Base-by-base conservation (phyloP, 1,140 invertebrate genomes). In the Agraylea sexmaculata region DNA sequence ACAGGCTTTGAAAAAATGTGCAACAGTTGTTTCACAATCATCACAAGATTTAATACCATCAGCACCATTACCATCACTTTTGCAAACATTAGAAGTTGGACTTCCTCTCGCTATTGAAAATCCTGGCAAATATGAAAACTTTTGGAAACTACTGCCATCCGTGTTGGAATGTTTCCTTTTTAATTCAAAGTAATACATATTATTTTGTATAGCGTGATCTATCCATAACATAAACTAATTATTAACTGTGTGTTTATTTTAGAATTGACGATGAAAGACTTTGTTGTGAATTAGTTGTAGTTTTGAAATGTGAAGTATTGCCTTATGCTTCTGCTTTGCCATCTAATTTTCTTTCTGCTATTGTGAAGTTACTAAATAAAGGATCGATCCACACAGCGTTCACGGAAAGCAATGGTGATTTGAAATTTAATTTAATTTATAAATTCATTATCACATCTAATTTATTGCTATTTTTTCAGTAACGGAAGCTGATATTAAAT, bases 331-430 rank as follows among this genome's bases (percentile, higher is more conserved):
- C 71, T 50, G 69, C 73, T 41, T 75, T 91, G 55, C 88, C 89
- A 13, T 77, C 81, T 57, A 80, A 87, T 46, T 93, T 93, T 60
- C 79, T 93, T 42, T 71, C 87, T 48, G 74, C 81, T 56, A 76
- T 92, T 30, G 87, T 97, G 40, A 79, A 87, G 51, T 72, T 97
- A 25, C 70, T 97, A 15, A 94, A 95, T 59, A 82, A 83, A 54
- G 93, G 91, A 1, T 93, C 92, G 10, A 89, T 95, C 55, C 87
- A 94, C 66, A 84, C 84, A n/a, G 80, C 84, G 1, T 80, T 84
- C 2, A 75, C 74, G 32, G 58, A 60, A 12, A 74, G 71, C 57
- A 71, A 69, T 45, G 69, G 65, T 68, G 58, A 42, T 39, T 35
- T 35, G 15, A 32, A 17, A 19, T 17, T 35, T 20, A 35, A 35